A percentile compares a stretch with the other conserved stretches of the same genome.
phyloP scores from a whole-genome alignment of 2,888 invertebrate species.

The Chloroclysta siterata region DNA sequence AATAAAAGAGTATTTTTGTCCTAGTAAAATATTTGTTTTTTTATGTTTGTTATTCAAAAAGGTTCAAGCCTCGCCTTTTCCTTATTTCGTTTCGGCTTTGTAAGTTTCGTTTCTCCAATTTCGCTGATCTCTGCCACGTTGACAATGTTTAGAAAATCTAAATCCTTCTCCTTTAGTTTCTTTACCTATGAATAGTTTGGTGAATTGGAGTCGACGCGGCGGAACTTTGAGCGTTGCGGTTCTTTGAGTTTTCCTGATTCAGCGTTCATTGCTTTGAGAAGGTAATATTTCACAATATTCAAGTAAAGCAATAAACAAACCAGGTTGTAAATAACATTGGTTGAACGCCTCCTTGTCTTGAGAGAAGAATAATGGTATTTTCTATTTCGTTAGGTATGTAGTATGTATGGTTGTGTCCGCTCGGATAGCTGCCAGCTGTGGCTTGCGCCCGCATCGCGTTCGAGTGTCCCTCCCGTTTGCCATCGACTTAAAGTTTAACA shows the following conservation, averaged over 20 bases:
- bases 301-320: constrained; percentile 71
- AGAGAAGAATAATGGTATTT: constrained; percentile 81
- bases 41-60: constrained; percentile 40
- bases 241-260: constrained; percentile 39
- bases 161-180: constrained; percentile 35
- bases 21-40: constrained; percentile 40
- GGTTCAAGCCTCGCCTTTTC: constrained; percentile 41
- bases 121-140: constrained; percentile 42
- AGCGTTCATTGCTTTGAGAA: constrained; percentile 35
- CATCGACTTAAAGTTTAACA: constrained; percentile 65
- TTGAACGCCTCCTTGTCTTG: constrained; percentile 81
- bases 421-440: constrained; percentile 81
- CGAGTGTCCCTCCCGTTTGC: constrained; percentile 61
- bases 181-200: constrained; percentile 38
- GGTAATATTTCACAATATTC: constrained; percentile 55
- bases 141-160: constrained; percentile 41
- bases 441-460: constrained; percentile 56
- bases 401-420: constrained; percentile 73
- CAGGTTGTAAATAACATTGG: constrained; percentile 79
- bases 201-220: constrained; percentile 34
- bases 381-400: constrained; percentile 79
- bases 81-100: constrained; percentile 44
- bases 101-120: constrained; percentile 43
- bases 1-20: constrained; percentile 28
- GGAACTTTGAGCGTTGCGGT: constrained; percentile 31